A percentile compares a stretch with the other conserved stretches of the same genome.
phyloP scores from a whole-genome alignment of 2,113 vertebrate genomes.

The Bubo bubo region DNA sequence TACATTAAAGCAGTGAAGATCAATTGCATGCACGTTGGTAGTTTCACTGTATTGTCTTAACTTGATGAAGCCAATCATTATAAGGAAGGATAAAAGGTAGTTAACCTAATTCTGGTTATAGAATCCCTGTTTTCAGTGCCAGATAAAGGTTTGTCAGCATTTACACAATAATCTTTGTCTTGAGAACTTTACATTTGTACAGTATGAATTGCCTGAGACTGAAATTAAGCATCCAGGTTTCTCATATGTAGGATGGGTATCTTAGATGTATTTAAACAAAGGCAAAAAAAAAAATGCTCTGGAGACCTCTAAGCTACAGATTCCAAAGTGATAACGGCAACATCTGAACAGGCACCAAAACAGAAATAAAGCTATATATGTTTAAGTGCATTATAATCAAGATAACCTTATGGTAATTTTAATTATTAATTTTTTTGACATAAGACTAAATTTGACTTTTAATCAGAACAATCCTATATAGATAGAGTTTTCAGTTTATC shows the following conservation, averaged over 20 bases:
- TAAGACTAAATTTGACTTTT: not conserved
- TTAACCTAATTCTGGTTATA: not conserved
- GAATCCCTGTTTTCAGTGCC: not conserved
- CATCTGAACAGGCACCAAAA: not conserved
- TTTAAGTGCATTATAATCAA: not conserved
- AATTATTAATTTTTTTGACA: not conserved
- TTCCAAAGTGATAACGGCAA: not conserved
- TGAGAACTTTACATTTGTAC: not conserved
- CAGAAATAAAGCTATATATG: not conserved
- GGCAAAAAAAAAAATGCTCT: not conserved
- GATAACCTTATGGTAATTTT: not conserved
- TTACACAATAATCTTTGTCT: not conserved
- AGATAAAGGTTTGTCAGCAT: not conserved
- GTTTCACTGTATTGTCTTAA: slow-evolving; percentile 38
- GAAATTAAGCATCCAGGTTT: not conserved
- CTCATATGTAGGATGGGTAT: not conserved
- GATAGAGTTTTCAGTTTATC: not conserved
- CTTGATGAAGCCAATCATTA: slow-evolving; percentile 6
- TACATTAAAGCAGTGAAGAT: slow-evolving; percentile 64
- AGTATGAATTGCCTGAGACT: not conserved
- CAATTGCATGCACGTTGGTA: slow-evolving; percentile 37
- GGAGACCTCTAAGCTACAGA: not conserved
- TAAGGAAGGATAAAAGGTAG: slow-evolving; percentile 18
- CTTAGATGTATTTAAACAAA: not conserved
- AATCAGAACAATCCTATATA: not conserved